Conservation (phyloP, 2,888 invertebrate species). For the Drosophila picticornis region DNA sequence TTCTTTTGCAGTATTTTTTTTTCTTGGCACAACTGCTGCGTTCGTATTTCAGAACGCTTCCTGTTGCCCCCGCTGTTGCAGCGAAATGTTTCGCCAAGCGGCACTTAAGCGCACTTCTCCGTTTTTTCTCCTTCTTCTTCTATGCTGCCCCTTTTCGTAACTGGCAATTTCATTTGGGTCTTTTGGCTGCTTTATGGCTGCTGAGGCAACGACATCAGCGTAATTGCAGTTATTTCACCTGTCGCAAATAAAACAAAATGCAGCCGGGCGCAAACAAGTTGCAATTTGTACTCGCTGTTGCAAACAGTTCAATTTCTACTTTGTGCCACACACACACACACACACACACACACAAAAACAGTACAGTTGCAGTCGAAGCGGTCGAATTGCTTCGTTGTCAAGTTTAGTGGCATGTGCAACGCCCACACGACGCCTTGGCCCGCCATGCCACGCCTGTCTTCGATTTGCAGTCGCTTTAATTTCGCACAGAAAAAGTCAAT, state of each 20-base stretch:
- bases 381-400: slow-evolving; percentile 67
- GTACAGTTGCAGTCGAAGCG: slow-evolving; percentile 10
- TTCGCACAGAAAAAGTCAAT: slow-evolving; percentile 81
- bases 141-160: slow-evolving; percentile 46
- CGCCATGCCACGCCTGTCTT: slow-evolving; percentile 4
- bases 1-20: neutral
- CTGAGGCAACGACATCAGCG: slow-evolving; percentile 65
- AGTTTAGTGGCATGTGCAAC: slow-evolving; percentile 58
- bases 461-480: slow-evolving; percentile 65
- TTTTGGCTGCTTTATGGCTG: slow-evolving; percentile 53
- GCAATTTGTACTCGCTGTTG: slow-evolving; percentile 75
- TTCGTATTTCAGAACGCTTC: slow-evolving; percentile 62
- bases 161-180: slow-evolving; percentile 66
- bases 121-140: neutral
- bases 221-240: slow-evolving; percentile 80
- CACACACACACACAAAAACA: slow-evolving; percentile 1
- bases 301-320: slow-evolving; percentile 79
- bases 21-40: slow-evolving; percentile 27
- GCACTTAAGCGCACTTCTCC: slow-evolving; percentile 77
- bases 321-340: slow-evolving; percentile 25
- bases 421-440: slow-evolving; percentile 24
- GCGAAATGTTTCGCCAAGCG: slow-evolving; percentile 76
- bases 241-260: slow-evolving; percentile 80
- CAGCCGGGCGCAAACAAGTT: slow-evolving; percentile 75
- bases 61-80: slow-evolving; percentile 50